Evolutionary conservation across 2,888 invertebrate species (phyloP), one percentile per base, ranked within the genome.

Genomic region (Galerucella calmariensis): DNA sequence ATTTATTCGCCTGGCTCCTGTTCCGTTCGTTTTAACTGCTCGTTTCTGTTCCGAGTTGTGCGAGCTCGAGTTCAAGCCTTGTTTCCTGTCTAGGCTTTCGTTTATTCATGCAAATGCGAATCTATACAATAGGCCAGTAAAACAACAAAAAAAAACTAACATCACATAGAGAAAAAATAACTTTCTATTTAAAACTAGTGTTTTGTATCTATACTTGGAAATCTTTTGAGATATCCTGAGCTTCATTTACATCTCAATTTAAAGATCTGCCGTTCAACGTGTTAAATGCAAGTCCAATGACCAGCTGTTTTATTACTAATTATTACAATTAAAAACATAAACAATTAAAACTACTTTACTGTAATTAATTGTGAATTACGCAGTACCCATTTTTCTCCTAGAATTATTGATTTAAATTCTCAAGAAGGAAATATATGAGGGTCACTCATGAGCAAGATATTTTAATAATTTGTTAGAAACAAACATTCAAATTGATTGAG

Each of bases 1-100:
- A 84, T 84, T 85, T 84, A 84, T 84, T 83, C 84, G 80, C 81
- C 79, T 78, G 44, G 78, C 77, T 78, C 75, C 80, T 78, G 76
- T 79, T 78, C 78, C 81, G 69, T 69, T 48, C 69, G 69, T 69
- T 69, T 69, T 27, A 80, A 72, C 68, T 75, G 71, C 75, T 72
- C 75, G 71, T 72, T 63, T 72, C 69, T 48, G 69, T n/a, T 53
- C 24, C 53, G 70, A 70, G 69, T 62, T 63, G 41, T 62, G 41
- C 61, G 59, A 72, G 75, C 69, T 81, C 79, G 63, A 44, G 77
- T 69, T 69, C 48, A 79, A 80, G 74, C 78, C 80, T 73, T 75
- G 81, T 82, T 83, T 83, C 83, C 83, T 82, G 83, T 80, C 78
- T 68, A 75, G 63, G 78, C 73, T 80, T 81, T 81, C 81, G 81